A percentile compares a stretch with the other conserved stretches of the same genome.
These are phyloP conservation scores for Heterotis niloticus DNA, from an alignment of 2,113 vertebrate species.

Conservation along the genomic window DNA sequence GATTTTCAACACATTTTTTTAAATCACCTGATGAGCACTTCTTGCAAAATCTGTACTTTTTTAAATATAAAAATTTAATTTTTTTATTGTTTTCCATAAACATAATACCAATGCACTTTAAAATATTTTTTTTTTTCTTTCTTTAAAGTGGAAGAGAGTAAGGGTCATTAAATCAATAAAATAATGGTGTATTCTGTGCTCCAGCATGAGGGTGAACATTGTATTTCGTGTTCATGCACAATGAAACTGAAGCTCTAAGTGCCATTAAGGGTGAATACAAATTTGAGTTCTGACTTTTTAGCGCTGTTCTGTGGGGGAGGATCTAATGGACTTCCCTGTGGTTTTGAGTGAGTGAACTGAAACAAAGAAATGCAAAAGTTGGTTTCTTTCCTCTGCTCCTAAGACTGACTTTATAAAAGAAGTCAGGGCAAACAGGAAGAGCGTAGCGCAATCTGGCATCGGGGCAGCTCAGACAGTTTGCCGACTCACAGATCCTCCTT, in stretches of 20 bases:
- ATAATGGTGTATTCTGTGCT: not conserved
- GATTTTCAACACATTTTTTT: too few species aligned
- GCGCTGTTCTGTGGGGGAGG: not conserved
- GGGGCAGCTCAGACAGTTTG: not conserved
- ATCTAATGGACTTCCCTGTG: slow-evolving; percentile 5
- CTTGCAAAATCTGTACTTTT: not conserved
- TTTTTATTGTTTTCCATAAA: not conserved
- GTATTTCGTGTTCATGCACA: not conserved
- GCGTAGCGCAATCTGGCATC: too few species aligned
- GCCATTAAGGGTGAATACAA: not conserved
- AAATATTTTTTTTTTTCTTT: too few species aligned
- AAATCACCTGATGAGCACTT: too few species aligned
- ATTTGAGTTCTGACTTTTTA: not conserved
- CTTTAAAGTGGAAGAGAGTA: not conserved
- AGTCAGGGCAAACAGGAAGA: too few species aligned
- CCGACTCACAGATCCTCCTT: not conserved
- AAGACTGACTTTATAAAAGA: not conserved
- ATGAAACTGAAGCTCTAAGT: not conserved
- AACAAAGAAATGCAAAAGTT: not conserved
- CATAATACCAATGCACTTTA: not conserved
- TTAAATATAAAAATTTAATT: slow-evolving; percentile 6
- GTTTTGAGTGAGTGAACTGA: slow-evolving; percentile 4
- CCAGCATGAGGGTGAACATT: not conserved
- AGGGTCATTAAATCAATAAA: slow-evolving; percentile 12
- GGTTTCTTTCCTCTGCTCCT: not conserved